Percentiles rank a stretch among this genome's conserved stretches.
phyloP scores from a whole-genome alignment of 2,888 invertebrate genomes.

The Peribatodes rhomboidaria region DNA sequence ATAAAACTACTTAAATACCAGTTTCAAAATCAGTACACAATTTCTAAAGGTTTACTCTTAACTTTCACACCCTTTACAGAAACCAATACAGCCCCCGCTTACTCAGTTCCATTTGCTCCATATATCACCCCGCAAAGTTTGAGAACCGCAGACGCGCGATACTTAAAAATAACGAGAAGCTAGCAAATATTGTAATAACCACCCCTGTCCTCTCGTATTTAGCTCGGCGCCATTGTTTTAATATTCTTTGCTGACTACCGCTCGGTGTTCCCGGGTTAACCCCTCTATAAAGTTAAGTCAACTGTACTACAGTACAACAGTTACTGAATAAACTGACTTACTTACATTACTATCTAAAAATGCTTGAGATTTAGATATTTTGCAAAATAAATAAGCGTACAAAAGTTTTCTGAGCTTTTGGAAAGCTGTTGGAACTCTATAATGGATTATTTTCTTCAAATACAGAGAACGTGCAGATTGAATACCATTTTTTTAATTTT shows the following conservation, averaged over 20 bases:
- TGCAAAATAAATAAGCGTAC: no score
- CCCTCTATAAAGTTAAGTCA: slow-evolving; percentile 47
- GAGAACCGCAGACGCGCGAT: slow-evolving; percentile 71
- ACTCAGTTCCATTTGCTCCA: slow-evolving; percentile 27
- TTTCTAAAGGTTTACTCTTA: background rate
- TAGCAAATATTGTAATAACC: slow-evolving; percentile 85
- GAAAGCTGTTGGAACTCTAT: no score
- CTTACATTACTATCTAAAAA: background rate
- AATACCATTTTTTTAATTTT: background rate
- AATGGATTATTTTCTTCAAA: no score
- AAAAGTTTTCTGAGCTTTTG: no score
- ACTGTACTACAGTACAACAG: slow-evolving; percentile 23
- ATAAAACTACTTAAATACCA: no score
- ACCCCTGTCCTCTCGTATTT: slow-evolving; percentile 63
- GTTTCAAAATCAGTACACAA: no score
- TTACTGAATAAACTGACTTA: slow-evolving; percentile 1
- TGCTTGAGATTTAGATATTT: background rate
- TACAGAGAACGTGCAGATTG: background rate
- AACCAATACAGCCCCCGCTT: slow-evolving; percentile 19
- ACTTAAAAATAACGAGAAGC: slow-evolving; percentile 86
- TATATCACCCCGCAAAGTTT: slow-evolving; percentile 63
- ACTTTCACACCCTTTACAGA: slow-evolving; percentile 9
- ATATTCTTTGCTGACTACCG: slow-evolving; percentile 73
- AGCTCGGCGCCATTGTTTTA: slow-evolving; percentile 73
- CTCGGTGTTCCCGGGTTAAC: slow-evolving; percentile 39